A percentile compares a stretch with the other conserved stretches of the same genome.
Evolutionary conservation across 2,113 vertebrate genomes (phyloP).

Genomic region (Limnothrissa miodon): DNA sequence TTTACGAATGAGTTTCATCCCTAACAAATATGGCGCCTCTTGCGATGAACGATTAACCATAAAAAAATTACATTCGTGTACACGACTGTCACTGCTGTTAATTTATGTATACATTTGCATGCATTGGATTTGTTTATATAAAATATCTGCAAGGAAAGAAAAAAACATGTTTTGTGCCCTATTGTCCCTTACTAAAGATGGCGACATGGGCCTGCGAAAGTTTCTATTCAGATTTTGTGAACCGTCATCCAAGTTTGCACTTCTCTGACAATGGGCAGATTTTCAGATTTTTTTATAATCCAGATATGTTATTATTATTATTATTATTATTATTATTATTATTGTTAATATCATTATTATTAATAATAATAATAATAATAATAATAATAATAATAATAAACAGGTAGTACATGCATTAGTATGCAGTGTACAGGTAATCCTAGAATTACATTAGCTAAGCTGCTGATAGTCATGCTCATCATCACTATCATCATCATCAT

Average conservation of each 20-base stretch:
- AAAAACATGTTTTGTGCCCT: background rate
- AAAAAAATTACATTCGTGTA: background rate
- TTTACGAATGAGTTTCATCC: conserved; percentile 69
- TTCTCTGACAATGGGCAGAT: background rate
- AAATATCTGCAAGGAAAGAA: background rate
- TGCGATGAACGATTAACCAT: background rate
- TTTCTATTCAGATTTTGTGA: background rate
- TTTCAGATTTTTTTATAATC: background rate
- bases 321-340: no score
- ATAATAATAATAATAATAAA: no score
- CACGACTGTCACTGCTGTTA: no score
- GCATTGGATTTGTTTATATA: background rate
- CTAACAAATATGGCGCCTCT: conserved; percentile 70
- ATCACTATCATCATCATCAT: no score
- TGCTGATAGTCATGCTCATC: no score
- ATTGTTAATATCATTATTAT: no score
- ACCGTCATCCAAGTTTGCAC: background rate
- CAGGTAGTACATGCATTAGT: no score
- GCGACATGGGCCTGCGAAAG: conserved; percentile 49
- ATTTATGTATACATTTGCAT: background rate
- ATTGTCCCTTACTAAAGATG: conserved; percentile 77
- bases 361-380: no score
- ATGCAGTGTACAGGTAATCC: no score
- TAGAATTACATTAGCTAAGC: no score
- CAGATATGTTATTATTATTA: background rate